These are phyloP conservation scores for Silurus aristotelis DNA, from an alignment of 2,797 vertebrate species.

Conservation along the genomic window DNA sequence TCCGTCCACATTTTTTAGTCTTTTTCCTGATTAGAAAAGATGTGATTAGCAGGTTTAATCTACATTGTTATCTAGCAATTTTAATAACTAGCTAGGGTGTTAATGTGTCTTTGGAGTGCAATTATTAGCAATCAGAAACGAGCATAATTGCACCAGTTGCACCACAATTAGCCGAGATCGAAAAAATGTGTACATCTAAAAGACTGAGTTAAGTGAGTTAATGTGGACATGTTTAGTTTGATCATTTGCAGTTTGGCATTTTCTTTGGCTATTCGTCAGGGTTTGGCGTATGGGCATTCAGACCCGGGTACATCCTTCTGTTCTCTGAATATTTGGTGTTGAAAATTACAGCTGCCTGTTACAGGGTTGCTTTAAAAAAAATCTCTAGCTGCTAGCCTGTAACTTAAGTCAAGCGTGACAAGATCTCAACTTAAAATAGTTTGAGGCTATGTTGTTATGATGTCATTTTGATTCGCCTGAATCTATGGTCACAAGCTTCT, in stretches of 20 bases:
- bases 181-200: not conserved
- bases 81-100: not conserved
- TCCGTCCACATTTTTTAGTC: not conserved
- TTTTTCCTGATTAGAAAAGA: not conserved
- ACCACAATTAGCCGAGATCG: not conserved
- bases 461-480: not conserved
- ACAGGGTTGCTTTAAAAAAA: not conserved
- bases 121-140: not conserved
- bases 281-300: not conserved
- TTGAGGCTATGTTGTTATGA: not conserved
- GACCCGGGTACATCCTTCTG: not conserved
- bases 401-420: not conserved
- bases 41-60: not conserved
- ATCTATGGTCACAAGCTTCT: not conserved
- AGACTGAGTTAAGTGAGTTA: not conserved
- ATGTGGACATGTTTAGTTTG: not conserved
- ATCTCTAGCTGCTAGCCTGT: not conserved
- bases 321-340: not conserved
- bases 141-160: not conserved
- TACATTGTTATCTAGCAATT: not conserved
- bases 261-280: not conserved
- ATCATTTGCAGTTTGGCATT: not conserved
- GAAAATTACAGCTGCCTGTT: not conserved
- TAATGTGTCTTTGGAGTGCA: not conserved
- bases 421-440: not conserved